These are phyloP conservation scores for Eupithecia centaureata DNA, from an alignment of 2,888 invertebrate species.

Conservation along the genomic window DNA sequence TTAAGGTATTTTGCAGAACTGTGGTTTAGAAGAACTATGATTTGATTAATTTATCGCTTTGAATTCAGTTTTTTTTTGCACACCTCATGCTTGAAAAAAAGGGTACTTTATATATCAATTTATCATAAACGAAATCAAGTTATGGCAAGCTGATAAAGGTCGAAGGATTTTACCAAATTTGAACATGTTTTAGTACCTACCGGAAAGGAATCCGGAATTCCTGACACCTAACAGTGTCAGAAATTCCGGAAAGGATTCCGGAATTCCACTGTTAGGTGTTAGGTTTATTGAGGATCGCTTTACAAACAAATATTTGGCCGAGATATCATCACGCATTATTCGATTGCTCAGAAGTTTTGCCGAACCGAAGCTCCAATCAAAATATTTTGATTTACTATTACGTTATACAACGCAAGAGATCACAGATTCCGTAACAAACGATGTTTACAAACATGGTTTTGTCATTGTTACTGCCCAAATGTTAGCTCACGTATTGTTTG, in stretches of 20 bases:
- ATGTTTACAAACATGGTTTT: constrained; percentile 43
- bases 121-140: no score
- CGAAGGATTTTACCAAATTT: no score
- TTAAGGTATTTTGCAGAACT: not conserved
- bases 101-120: no score
- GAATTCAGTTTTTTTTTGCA: no score
- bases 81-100: no score
- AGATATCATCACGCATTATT: constrained; percentile 3
- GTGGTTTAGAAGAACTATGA: not conserved
- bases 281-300: not conserved
- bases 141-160: no score
- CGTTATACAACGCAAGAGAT: constrained; percentile 17
- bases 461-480: constrained; percentile 43
- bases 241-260: no score
- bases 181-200: no score
- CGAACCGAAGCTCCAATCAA: constrained; percentile 13
- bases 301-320: not conserved
- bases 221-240: no score
- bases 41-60: no score
- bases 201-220: no score
- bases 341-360: constrained; percentile 8
- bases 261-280: no score
- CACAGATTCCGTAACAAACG: constrained; percentile 34
- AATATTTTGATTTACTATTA: constrained; percentile 30
- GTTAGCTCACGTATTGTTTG: constrained; percentile 53